Evolutionary conservation across 2,797 vertebrate genomes (phyloP), one percentile per base, ranked within the genome.

Genomic region (Psittacula echo): DNA sequence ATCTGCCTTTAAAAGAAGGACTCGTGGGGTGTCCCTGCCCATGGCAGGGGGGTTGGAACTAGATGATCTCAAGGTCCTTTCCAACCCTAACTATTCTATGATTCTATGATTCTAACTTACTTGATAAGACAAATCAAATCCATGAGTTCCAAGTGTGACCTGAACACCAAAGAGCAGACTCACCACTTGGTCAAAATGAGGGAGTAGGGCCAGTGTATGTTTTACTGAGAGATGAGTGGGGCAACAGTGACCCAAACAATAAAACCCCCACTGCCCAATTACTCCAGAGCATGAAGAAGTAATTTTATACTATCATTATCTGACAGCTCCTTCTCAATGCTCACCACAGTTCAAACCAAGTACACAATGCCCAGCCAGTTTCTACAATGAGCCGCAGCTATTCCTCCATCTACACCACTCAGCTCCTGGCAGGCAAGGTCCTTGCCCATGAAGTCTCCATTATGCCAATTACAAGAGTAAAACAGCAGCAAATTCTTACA

Each of bases 121-220:
- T 11, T 11, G 18, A 29, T 54, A 61, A 65, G 13, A 11, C 32
- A 91, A 68, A 44, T 42, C 19, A 68, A 58, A 72, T 30, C 50
- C 13, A 9, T 6, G 26, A 80, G 39, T 56, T 78, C 39, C 1
- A 3, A 51, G 29, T 3, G 5, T 32, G 42, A 71, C 32, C 48
- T 21, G 6, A 88, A 20, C 19, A 85, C 68, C 47, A 11, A 54
- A 54, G 30, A 77, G 37, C 53, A 84, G 29, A 80, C 42, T 51
- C 22, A 73, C 23, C 15, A 1, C 47, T 70, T 1, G 1, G 54
- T 66, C 60, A 54, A 58, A 92, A 65, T 9, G 5, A 89, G 67
- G 70, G 17, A 0, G 0, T 4, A 42, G 18, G 8, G 24, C 32
- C 39, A 58, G 54, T 0, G 3, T 2, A 56, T 7, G 27, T 50